Conservation (phyloP, 2,888 invertebrate genomes). For the Sinohyriopsis cumingii region DNA sequence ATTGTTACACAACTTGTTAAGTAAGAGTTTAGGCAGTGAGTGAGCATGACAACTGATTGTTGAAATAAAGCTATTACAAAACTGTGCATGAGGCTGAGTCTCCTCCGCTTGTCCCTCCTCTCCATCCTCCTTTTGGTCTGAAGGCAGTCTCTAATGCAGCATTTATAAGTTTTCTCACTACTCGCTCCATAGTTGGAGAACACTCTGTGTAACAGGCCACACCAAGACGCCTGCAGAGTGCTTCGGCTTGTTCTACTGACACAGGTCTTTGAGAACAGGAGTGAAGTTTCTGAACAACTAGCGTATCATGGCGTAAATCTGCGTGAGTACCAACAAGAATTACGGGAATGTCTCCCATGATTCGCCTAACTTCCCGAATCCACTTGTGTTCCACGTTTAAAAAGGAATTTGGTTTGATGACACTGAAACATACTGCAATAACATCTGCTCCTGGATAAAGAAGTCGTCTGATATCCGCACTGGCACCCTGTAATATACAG, state of each 20-base stretch:
- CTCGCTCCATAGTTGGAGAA: conserved; percentile 56
- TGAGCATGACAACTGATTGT: no score
- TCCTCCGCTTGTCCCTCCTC: no score
- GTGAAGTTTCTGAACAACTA: conserved; percentile 37
- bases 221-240: conserved; percentile 45
- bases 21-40: no score
- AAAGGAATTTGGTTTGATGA: conserved; percentile 53
- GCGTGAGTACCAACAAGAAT: conserved; percentile 58
- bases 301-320: conserved; percentile 49
- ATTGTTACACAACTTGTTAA: no score
- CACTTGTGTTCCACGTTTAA: conserved; percentile 50
- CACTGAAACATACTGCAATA: conserved; percentile 60
- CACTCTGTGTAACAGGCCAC: conserved; percentile 59
- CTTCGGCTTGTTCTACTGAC: conserved; percentile 37
- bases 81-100: no score
- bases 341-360: conserved; percentile 51
- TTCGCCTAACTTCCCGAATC: conserved; percentile 50
- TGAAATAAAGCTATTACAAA: no score
- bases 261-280: conserved; percentile 42
- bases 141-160: conserved; percentile 55
- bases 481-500: conserved; percentile 42
- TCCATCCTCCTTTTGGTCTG: conserved; percentile 13
- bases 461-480: conserved; percentile 38
- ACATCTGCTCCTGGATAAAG: conserved; percentile 52
- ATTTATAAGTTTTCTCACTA: conserved; percentile 51